Conservation (phyloP, 2,797 vertebrate species). For the Dipus sagitta region DNA sequence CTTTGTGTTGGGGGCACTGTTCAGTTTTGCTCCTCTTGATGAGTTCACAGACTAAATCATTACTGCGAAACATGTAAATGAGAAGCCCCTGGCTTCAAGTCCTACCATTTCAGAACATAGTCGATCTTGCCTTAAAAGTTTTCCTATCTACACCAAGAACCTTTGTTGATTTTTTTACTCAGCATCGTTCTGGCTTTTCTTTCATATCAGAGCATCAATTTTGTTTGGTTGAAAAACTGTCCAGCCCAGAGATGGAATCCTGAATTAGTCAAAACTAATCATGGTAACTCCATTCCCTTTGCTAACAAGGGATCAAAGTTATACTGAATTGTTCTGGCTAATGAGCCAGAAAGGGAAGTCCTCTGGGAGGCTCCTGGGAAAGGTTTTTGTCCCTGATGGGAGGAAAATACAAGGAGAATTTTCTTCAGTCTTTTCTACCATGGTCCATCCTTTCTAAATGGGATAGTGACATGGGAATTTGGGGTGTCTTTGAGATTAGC, state of each 20-base stretch:
- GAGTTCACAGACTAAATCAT: neutral
- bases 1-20: neutral
- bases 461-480: neutral
- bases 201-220: constrained; percentile 35
- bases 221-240: constrained; percentile 27
- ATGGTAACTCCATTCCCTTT: neutral
- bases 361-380: neutral
- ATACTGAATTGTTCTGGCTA: neutral
- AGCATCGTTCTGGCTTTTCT: neutral
- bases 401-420: neutral
- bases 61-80: neutral
- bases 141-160: neutral
- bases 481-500: no score
- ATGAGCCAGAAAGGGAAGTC: constrained; percentile 16
- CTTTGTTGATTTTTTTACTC: neutral
- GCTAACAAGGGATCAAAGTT: neutral
- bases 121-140: neutral
- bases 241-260: neutral
- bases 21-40: neutral
- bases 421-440: neutral
- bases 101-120: neutral
- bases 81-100: neutral
- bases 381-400: neutral
- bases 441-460: neutral
- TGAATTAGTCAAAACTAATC: neutral